These are phyloP conservation scores for Listronotus oregonensis DNA, from an alignment of 1,140 invertebrate species.

Conservation along the genomic window DNA sequence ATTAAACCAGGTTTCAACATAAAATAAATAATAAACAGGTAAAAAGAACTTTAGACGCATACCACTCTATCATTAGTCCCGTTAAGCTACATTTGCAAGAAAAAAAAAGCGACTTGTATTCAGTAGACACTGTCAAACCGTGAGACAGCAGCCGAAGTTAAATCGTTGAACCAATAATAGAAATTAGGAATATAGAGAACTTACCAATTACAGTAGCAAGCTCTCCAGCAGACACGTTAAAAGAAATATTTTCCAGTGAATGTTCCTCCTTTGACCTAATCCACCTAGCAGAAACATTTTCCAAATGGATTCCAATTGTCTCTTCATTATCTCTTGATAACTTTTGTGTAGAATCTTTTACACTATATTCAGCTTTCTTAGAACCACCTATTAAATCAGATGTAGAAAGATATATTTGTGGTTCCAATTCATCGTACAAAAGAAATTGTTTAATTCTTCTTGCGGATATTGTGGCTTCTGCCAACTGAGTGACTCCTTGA, in stretches of 20 bases:
- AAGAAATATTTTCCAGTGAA: slow-evolving; percentile 62
- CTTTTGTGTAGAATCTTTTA: background rate
- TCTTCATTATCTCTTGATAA: slow-evolving; percentile 30
- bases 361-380: background rate
- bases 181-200: background rate
- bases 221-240: slow-evolving; percentile 61
- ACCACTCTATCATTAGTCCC: no score
- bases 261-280: slow-evolving; percentile 59
- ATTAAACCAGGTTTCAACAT: no score
- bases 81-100: no score
- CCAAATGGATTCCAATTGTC: slow-evolving; percentile 56
- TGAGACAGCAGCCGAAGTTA: no score
- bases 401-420: background rate
- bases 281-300: slow-evolving; percentile 68
- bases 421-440: slow-evolving; percentile 65
- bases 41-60: no score
- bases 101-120: no score
- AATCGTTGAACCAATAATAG: no score
- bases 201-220: slow-evolving; percentile 71
- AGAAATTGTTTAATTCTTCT: slow-evolving; percentile 71
- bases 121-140: no score
- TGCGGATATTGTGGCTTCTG: slow-evolving; percentile 71
- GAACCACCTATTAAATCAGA: background rate
- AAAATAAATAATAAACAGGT: no score
- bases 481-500: slow-evolving; percentile 64